Evolutionary conservation across 2,888 invertebrate genomes (phyloP).

Genomic region (Polyploca ridens): DNA sequence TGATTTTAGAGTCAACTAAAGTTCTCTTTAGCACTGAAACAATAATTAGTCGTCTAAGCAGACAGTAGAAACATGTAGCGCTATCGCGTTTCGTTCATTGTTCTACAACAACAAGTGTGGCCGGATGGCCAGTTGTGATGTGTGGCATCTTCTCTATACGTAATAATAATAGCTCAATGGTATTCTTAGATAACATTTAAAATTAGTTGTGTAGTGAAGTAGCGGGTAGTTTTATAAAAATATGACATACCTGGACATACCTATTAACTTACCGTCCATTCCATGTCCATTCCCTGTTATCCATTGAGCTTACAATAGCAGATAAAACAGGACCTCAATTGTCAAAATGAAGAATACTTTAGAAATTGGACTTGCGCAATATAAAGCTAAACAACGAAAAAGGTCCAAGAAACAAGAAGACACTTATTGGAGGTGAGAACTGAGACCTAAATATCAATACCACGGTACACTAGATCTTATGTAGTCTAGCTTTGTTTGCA

Average conservation of each 20-base stretch:
- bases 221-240: neutral
- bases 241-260: neutral
- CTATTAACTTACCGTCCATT: neutral
- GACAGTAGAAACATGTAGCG: too few species aligned
- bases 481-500: conserved; percentile 7
- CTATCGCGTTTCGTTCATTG: too few species aligned
- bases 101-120: too few species aligned
- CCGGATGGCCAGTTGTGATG: too few species aligned
- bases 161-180: too few species aligned
- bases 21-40: too few species aligned
- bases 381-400: conserved; percentile 12
- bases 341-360: neutral
- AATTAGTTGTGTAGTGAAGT: neutral
- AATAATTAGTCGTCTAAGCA: too few species aligned
- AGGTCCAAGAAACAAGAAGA: conserved; percentile 20
- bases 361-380: neutral
- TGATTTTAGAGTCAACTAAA: too few species aligned
- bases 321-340: neutral
- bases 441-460: conserved; percentile 13
- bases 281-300: neutral
- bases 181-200: too few species aligned
- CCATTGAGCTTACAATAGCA: neutral
- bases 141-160: too few species aligned
- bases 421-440: conserved; percentile 36
- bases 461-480: conserved; percentile 13